Base-by-base conservation (phyloP, 2,797 vertebrate genomes). In the Chelidonichthys spinosus region DNA sequence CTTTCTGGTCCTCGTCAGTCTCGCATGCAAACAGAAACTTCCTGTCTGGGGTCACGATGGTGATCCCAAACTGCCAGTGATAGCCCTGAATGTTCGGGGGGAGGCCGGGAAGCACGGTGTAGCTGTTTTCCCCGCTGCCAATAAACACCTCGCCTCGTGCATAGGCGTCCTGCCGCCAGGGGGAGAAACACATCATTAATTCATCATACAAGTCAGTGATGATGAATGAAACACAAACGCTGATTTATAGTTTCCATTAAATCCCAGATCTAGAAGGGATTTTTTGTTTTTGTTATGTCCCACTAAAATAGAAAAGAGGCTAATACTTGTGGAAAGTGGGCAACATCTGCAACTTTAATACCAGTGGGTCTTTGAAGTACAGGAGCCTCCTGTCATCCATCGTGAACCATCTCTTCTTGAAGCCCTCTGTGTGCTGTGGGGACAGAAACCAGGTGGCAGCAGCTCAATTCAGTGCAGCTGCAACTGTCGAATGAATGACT, bases 281-380 rank as follows among this genome's bases (percentile, higher is more conserved):
- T 13, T 17, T 33, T 42, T 42, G 11, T 8, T 42, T 4, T 13
- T 43, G 4, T 13, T 52, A 35, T 2, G 32, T 32, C 11, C 54
- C 10, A 60, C 17, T 10, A 25, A 32, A 25, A 46, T 9, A 6
- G 7, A 37, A n/a, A 39, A 25, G 6, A 7, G 49, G 40, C 6
- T 11, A n/a, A 71, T 50, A 3, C 4, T 54, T 5, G 7, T 10
- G 56, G 17, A 44, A 60, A 76, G 55, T 14, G 10, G 11, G 18
- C 43, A 33, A 2, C 78, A 73, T 69, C 84, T 40, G 35, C 39
- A 60, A 47, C 5, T 64, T 55, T 11, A 93, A 94, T 95, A 99
- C 98, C 97, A 99, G 88, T 4, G 97, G 97, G 79, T 98, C 97
- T 93, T 98, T 99, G 92, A 98, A 98, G 86, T 99, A 99, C 98